Evolutionary conservation across 2,888 invertebrate genomes (phyloP).

Genomic region (Anagyrus pseudococci): DNA sequence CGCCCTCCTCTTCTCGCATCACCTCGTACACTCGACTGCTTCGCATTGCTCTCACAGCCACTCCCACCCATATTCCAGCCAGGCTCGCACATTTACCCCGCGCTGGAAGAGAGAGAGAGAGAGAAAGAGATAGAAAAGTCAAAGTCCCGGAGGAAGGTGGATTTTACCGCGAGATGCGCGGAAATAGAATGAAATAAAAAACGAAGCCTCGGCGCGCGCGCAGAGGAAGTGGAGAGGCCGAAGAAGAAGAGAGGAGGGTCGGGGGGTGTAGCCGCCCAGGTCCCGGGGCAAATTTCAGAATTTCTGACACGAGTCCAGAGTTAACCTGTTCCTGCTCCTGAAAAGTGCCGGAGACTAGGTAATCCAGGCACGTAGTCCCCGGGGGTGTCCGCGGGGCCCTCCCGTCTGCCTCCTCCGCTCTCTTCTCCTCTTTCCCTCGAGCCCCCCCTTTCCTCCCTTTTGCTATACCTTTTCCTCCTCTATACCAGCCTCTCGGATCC

Average conservation of each 20-base stretch:
- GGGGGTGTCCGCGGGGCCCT: constrained; percentile 29
- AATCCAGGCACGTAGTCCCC: constrained; percentile 42
- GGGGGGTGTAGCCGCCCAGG: constrained; percentile 1
- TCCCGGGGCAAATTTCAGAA: constrained; percentile 40
- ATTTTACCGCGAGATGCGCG: constrained; percentile 21
- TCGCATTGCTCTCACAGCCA: neutral
- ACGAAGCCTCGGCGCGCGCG: constrained; percentile 5
- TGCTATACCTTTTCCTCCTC: no score
- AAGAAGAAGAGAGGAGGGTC: neutral
- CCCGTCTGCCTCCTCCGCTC: constrained; percentile 8
- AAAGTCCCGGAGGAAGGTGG: constrained; percentile 23
- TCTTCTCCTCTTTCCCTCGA: constrained; percentile 12
- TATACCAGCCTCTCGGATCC: no score
- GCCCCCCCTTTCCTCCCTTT: constrained; percentile 25
- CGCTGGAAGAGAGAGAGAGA: no score
- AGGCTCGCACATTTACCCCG: neutral
- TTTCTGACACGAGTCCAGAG: constrained; percentile 41
- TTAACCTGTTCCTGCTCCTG: constrained; percentile 37
- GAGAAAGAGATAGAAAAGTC: no score
- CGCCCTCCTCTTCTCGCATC: no score
- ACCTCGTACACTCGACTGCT: neutral
- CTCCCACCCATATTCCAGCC: constrained; percentile 4
- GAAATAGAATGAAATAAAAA: constrained; percentile 37
- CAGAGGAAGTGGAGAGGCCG: constrained; percentile 1
- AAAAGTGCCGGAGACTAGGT: constrained; percentile 35